Conservation (phyloP, 2,113 vertebrate genomes). For the Ailuropoda melanoleuca region DNA sequence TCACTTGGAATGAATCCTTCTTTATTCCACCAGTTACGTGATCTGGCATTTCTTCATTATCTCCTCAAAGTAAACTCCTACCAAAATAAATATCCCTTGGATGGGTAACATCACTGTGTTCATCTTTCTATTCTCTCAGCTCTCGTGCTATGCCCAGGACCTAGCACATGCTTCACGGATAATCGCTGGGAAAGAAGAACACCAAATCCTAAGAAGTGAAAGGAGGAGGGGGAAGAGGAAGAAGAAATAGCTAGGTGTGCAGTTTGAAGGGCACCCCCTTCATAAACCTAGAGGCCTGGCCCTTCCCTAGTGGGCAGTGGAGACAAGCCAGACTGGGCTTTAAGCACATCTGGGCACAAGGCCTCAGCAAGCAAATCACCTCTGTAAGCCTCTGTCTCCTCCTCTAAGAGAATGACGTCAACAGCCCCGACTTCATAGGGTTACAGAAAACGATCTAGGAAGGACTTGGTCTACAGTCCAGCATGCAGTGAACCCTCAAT, state of each 20-base stretch:
- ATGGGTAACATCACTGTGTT: background rate
- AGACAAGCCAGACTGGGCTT: background rate
- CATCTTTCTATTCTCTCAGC: background rate
- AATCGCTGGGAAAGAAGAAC: background rate
- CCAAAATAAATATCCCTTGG: background rate
- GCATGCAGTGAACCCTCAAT: background rate
- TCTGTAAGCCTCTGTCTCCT: background rate
- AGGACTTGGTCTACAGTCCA: background rate
- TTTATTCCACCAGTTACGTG: background rate
- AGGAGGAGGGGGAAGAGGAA: accelerated
- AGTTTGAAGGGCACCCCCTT: background rate
- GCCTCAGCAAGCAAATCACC: background rate
- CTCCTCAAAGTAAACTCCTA: background rate
- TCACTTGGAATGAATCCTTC: background rate
- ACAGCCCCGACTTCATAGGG: no score
- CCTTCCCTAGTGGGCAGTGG: no score
- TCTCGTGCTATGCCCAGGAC: background rate
- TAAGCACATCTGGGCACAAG: background rate
- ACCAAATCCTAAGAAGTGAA: background rate
- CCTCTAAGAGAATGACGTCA: background rate
- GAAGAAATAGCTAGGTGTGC: background rate
- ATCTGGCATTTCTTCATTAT: background rate
- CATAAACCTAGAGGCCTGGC: background rate
- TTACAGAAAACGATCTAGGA: background rate
- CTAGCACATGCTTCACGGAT: background rate